Evolutionary conservation across 2,113 vertebrate species (phyloP).

Genomic region (Varanus komodoensis): DNA sequence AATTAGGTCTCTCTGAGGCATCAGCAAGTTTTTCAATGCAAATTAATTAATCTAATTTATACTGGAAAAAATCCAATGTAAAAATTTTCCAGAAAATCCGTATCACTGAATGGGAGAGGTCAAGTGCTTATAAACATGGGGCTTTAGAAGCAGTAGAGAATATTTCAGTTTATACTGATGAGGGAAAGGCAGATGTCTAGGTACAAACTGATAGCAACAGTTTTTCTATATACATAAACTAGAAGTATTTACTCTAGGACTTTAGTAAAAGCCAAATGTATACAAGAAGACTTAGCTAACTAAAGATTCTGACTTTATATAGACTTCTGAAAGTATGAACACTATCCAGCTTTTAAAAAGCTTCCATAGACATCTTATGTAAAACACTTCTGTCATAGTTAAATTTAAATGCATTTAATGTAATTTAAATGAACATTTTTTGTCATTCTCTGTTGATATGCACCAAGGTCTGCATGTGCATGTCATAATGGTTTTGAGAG

Average conservation of each 20-base stretch:
- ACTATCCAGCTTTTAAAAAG: neutral
- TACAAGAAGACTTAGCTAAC: neutral
- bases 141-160: neutral
- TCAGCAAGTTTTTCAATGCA: too few species aligned
- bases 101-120: too few species aligned
- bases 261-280: neutral
- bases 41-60: too few species aligned
- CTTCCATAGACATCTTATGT: neutral
- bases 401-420: neutral
- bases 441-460: neutral
- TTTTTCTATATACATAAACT: neutral
- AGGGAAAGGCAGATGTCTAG: neutral
- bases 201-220: neutral
- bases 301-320: neutral
- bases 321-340: neutral
- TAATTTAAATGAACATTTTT: neutral
- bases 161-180: neutral
- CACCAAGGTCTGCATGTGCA: neutral
- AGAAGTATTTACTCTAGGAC: neutral
- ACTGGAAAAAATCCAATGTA: too few species aligned
- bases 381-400: neutral
- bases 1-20: too few species aligned
- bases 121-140: neutral
- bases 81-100: too few species aligned
- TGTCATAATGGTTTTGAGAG: neutral